phyloP scores from a whole-genome alignment of 2,797 vertebrate species.

The Anguilla obscura region DNA sequence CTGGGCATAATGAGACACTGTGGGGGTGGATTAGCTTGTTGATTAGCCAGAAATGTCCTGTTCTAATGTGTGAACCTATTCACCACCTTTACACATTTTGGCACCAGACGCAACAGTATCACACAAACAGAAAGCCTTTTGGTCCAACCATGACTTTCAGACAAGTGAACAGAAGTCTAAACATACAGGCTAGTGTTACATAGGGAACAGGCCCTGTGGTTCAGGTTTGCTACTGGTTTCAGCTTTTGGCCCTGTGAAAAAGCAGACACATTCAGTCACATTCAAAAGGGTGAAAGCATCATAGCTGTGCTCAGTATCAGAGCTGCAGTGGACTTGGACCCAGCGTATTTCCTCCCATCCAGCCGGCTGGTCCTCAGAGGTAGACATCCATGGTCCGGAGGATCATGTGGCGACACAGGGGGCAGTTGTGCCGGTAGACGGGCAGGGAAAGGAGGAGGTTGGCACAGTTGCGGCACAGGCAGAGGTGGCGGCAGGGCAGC shows the following conservation, averaged over 20 bases:
- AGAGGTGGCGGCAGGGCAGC: slow-evolving; percentile 93
- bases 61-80: neutral
- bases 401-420: slow-evolving; percentile 92
- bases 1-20: neutral
- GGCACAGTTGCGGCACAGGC: slow-evolving; percentile 86
- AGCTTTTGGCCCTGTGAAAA: neutral
- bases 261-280: neutral
- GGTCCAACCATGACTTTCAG: neutral
- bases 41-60: neutral
- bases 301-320: neutral
- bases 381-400: slow-evolving; percentile 95
- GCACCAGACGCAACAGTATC: neutral
- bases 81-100: neutral
- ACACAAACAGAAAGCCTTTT: neutral
- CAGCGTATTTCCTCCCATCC: neutral
- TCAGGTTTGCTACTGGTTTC: neutral
- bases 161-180: neutral
- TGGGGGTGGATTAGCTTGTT: neutral
- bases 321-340: neutral
- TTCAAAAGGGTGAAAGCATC: neutral
- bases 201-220: neutral
- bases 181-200: neutral
- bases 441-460: slow-evolving; percentile 86
- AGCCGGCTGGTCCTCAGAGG: slow-evolving; percentile 68
- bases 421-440: slow-evolving; percentile 91